A percentile compares a stretch with the other conserved stretches of the same genome.
phyloP scores from a whole-genome alignment of 2,797 vertebrate genomes.

The Novumbra hubbsi region DNA sequence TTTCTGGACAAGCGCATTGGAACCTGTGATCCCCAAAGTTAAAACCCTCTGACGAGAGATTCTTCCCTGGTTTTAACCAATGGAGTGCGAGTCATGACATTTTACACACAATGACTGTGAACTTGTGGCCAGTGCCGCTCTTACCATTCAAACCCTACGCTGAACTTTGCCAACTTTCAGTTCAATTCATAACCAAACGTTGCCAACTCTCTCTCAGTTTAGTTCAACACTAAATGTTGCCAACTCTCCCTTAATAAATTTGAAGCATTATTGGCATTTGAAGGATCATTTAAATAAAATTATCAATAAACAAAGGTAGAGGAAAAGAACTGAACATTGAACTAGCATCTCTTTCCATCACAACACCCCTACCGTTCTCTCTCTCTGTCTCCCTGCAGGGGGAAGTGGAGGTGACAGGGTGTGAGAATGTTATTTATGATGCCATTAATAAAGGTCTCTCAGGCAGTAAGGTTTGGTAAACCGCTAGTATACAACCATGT shows the following conservation, averaged over 20 bases:
- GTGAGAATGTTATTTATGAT: slow-evolving; percentile 66
- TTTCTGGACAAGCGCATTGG: neutral
- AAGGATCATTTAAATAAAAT: too few relatives aligned
- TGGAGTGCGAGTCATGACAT: slow-evolving; percentile 49
- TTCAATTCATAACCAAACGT: too few relatives aligned
- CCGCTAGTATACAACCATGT: slow-evolving; percentile 42
- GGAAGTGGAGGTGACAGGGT: slow-evolving; percentile 56
- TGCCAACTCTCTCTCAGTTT: too few relatives aligned
- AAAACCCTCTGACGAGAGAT: slow-evolving; percentile 14
- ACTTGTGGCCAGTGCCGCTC: slow-evolving; percentile 18
- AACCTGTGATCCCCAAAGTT: slow-evolving; percentile 24
- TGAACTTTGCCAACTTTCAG: too few relatives aligned
- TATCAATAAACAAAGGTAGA: too few relatives aligned
- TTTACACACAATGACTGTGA: slow-evolving; percentile 41
- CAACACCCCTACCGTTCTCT: too few relatives aligned
- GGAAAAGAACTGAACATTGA: neutral
- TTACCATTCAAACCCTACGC: slow-evolving; percentile 8
- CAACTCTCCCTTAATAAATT: too few relatives aligned
- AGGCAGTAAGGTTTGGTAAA: slow-evolving; percentile 23
- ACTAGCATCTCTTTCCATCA: slow-evolving; percentile 3
- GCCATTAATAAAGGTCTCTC: slow-evolving; percentile 57
- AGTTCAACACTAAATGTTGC: too few relatives aligned
- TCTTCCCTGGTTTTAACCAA: slow-evolving; percentile 30
- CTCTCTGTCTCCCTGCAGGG: slow-evolving; percentile 20
- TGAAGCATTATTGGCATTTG: too few relatives aligned